Evolutionary conservation across 1,140 invertebrate genomes (phyloP).

Genomic region (Heliconius hewitsoni): DNA sequence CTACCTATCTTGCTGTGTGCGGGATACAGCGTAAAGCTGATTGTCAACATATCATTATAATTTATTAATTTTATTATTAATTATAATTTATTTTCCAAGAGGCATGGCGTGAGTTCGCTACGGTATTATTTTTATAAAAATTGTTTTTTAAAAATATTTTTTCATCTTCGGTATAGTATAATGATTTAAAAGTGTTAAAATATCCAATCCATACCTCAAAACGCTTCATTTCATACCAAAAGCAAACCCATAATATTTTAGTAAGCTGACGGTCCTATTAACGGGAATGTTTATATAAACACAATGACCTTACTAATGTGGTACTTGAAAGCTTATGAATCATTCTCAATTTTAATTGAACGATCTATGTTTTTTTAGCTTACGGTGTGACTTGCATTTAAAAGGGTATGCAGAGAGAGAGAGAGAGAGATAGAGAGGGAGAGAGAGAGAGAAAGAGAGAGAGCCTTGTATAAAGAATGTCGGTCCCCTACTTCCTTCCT

Average conservation of each 20-base stretch:
- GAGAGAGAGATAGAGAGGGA: too few species aligned
- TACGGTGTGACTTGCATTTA: not conserved
- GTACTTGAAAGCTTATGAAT: constrained; percentile 2
- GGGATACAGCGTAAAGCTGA: too few species aligned
- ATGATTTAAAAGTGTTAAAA: too few species aligned
- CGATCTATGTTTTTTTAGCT: not conserved
- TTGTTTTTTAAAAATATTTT: too few species aligned
- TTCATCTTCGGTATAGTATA: too few species aligned
- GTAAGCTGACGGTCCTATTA: not conserved
- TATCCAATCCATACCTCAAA: not conserved
- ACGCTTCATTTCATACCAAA: not conserved
- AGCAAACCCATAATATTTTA: not conserved
- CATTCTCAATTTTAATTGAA: not conserved
- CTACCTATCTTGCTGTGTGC: too few species aligned
- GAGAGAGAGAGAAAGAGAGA: too few species aligned
- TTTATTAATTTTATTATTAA: too few species aligned
- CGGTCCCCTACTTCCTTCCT: not conserved
- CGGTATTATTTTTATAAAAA: too few species aligned
- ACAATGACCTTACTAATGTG: constrained; percentile 12
- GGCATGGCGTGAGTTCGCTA: too few species aligned
- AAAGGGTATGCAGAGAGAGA: not conserved
- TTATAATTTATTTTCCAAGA: too few species aligned
- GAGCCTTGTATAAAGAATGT: not conserved
- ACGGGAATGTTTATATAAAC: constrained; percentile 12
- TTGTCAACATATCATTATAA: too few species aligned